phyloP scores from a whole-genome alignment of 2,113 vertebrate species.

The Neopipo cinnamomea region DNA sequence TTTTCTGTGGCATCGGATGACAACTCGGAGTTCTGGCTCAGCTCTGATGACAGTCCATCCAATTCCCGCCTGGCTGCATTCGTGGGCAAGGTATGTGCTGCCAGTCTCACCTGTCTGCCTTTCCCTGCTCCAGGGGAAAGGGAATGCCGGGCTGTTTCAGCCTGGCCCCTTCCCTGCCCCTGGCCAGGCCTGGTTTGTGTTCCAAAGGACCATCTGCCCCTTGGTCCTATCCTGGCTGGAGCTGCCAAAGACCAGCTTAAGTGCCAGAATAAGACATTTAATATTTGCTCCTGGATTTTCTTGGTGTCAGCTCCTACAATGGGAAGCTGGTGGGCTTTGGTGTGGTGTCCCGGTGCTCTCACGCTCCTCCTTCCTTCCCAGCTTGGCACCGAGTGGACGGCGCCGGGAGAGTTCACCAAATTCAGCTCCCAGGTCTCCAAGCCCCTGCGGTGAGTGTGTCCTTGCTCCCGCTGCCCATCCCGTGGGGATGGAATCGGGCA shows the following conservation, averaged over 20 bases:
- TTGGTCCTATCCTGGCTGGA: not conserved
- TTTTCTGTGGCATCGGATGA: constrained; percentile 96
- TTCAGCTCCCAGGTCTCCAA: constrained; percentile 97
- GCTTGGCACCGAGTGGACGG: constrained; percentile 95
- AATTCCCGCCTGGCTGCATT: constrained; percentile 86
- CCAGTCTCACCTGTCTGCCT: rapidly evolving
- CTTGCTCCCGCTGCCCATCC: rapidly evolving
- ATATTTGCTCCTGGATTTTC: not conserved
- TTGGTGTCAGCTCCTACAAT: rapidly evolving
- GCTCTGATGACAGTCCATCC: constrained; percentile 86
- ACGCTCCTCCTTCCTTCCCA: constrained; percentile 7
- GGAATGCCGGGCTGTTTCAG: not conserved
- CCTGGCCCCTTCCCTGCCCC: not conserved
- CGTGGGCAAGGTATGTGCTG: constrained; percentile 84
- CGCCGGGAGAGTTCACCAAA: constrained; percentile 96
- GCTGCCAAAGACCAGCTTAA: not conserved
- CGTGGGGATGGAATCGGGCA: rapidly evolving
- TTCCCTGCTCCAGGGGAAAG: not conserved
- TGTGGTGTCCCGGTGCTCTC: not conserved
- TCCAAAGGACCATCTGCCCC: not conserved
- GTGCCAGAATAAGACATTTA: not conserved
- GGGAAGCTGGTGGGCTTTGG: not conserved
- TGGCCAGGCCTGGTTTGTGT: not conserved
- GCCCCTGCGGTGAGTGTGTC: constrained; percentile 85
- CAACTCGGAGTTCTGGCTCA: constrained; percentile 98